Conservation (phyloP, 1,140 invertebrate species). For the Meloidogyne exigua region DNA sequence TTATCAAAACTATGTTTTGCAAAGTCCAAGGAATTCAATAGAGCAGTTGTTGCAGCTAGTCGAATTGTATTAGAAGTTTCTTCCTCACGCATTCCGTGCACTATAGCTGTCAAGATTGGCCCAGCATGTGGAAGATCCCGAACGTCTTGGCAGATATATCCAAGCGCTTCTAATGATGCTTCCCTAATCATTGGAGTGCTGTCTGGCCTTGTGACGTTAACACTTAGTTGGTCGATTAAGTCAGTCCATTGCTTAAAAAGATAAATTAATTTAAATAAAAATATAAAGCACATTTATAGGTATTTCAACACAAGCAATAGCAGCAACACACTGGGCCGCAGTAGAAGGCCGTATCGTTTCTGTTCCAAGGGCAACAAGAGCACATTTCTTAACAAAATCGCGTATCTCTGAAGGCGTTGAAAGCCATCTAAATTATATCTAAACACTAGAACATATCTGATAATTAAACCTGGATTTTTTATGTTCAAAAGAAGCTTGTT, state of each 20-base stretch:
- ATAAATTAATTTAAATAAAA: not conserved
- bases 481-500: constrained; percentile 75
- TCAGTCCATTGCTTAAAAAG: constrained; percentile 71
- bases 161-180: constrained; percentile 92
- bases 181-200: constrained; percentile 79
- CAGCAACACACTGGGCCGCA: constrained; percentile 96
- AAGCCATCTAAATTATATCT: constrained; percentile 54
- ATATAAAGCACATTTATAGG: constrained; percentile 69
- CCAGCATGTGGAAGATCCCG: constrained; percentile 83
- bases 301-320: constrained; percentile 92
- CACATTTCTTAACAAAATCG: constrained; percentile 89
- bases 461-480: constrained; percentile 82
- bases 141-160: constrained; percentile 79
- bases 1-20: constrained; percentile 97
- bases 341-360: constrained; percentile 87
- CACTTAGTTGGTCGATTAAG: constrained; percentile 79
- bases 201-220: constrained; percentile 78
- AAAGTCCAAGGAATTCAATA: constrained; percentile 97
- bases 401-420: constrained; percentile 79
- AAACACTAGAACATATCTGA: not conserved
- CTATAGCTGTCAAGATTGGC: constrained; percentile 94
- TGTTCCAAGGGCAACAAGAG: constrained; percentile 87
- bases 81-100: constrained; percentile 89
- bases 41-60: constrained; percentile 89
- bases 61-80: constrained; percentile 69